Base-by-base conservation (phyloP, 2,888 invertebrate species). In the Tenthredo notha region DNA sequence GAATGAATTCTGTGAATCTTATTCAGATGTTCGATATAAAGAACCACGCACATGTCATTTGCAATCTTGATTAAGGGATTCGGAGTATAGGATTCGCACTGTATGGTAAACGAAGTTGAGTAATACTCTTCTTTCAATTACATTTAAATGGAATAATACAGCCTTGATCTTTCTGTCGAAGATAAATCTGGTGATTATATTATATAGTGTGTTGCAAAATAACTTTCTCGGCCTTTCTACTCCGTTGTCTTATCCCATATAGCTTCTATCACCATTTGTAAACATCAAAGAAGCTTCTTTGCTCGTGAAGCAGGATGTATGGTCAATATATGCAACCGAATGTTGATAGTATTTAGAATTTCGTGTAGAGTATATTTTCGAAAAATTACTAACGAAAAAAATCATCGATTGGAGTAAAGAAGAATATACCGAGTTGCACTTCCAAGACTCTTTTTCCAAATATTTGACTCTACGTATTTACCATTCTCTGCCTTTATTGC, bases 61-160 rank as follows among this genome's bases (percentile, higher is more conserved):
- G 50, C 77, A 54, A 77, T 77, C 50, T 77, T 77, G 77, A 77
- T 77, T 9, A 25, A 54, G 29, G 29, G 54, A 77, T 77, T 77
- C 29, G 29, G 77, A 50, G 40, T 50, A 54, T 18, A 18, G 47
- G 18, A n/a, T 77, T 77, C 50, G 18, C 77, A n/a, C 50, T 54
- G 54, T 33, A 9, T n/a, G 47, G 9, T 25, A 12, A 12, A 29
- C 15, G 50, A 33, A 33, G 2, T 50, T 54, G 18, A 50, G 77
- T 50, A 29, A 77, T 50, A 33, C 29, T 4, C 43, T 43, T 25
- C 43, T 74, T 74, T 15, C 10, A 5, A 77, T 54, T 29, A 29
- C 6, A 9, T 12, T 74, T 25, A 12, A 21, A 29, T 25, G 12
- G 40, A n/a, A 21, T 21, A 18, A 21, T 40, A 43, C 40, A 29